These are phyloP conservation scores for Drusus annulatus DNA, from an alignment of 1,140 invertebrate species.

Conservation along the genomic window DNA sequence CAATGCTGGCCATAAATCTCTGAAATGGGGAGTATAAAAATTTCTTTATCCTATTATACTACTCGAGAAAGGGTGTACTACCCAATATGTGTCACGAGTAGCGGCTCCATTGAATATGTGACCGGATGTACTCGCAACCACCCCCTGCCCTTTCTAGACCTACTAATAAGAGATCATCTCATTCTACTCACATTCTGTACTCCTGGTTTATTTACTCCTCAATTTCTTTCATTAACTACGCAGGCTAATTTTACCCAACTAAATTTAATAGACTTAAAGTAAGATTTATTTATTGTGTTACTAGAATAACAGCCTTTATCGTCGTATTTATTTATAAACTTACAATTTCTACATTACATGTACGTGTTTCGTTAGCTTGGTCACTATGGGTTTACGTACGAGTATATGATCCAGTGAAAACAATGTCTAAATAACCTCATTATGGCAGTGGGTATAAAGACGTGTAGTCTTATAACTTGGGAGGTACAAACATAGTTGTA, in stretches of 20 bases:
- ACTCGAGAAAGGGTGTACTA: conserved; percentile 50
- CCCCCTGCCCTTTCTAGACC: conserved; percentile 1
- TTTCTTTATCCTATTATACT: conserved; percentile 56
- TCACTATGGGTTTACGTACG: too few species aligned
- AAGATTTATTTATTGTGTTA: neutral
- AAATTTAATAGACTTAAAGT: too few species aligned
- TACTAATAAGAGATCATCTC: conserved; percentile 11
- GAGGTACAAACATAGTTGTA: too few species aligned
- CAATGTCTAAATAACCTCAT: too few species aligned
- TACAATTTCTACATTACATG: too few species aligned
- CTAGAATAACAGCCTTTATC: neutral
- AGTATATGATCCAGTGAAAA: too few species aligned
- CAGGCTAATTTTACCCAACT: neutral
- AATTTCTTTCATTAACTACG: neutral
- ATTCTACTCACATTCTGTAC: conserved; percentile 4
- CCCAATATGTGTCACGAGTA: conserved; percentile 52
- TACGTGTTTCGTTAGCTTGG: too few species aligned
- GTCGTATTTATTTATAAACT: neutral
- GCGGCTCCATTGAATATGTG: conserved; percentile 47
- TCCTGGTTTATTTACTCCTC: neutral
- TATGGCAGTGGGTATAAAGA: too few species aligned
- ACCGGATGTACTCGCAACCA: conserved; percentile 22
- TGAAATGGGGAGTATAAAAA: conserved; percentile 51
- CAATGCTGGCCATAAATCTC: conserved; percentile 53
- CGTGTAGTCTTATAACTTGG: too few species aligned